Evolutionary conservation across 2,113 vertebrate species (phyloP).

Genomic region (Motacilla tschutschensis): DNA sequence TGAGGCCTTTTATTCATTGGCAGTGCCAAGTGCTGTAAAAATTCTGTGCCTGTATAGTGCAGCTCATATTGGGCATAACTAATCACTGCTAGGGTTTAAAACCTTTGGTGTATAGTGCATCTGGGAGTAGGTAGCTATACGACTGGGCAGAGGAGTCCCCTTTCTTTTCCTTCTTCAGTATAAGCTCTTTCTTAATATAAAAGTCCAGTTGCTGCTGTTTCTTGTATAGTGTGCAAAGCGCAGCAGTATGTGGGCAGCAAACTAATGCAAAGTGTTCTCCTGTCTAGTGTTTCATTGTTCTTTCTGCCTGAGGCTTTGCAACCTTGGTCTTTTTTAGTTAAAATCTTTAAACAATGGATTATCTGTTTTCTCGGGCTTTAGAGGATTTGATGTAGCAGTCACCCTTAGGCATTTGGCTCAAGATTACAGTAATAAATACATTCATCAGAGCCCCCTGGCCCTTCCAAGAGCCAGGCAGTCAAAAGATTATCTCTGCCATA

Average conservation of each 20-base stretch:
- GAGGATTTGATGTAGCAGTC: slow-evolving; percentile 49
- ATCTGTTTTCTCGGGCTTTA: slow-evolving; percentile 54
- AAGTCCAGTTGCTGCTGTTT: neutral
- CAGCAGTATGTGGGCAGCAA: slow-evolving; percentile 4
- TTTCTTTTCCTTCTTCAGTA: neutral
- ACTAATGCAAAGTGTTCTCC: slow-evolving; percentile 15
- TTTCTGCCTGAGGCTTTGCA: slow-evolving; percentile 42
- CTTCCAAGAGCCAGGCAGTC: neutral
- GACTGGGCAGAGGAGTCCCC: neutral
- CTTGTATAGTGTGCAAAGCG: neutral
- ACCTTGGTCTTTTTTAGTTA: slow-evolving; percentile 45
- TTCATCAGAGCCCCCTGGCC: slow-evolving; percentile 9
- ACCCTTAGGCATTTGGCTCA: slow-evolving; percentile 44
- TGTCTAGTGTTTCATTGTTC: slow-evolving; percentile 26
- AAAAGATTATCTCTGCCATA: neutral
- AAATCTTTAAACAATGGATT: slow-evolving; percentile 60
- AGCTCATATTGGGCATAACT: neutral
- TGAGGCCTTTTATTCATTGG: slow-evolving; percentile 3
- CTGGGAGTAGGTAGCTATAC: neutral
- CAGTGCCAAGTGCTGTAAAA: slow-evolving; percentile 5
- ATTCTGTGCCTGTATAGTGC: neutral
- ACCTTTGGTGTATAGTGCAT: neutral
- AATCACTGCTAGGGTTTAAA: neutral
- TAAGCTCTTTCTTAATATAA: neutral
- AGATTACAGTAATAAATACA: slow-evolving; percentile 44